Evolutionary conservation across 1,140 invertebrate species (phyloP).

Genomic region (Hormaphis cornu): DNA sequence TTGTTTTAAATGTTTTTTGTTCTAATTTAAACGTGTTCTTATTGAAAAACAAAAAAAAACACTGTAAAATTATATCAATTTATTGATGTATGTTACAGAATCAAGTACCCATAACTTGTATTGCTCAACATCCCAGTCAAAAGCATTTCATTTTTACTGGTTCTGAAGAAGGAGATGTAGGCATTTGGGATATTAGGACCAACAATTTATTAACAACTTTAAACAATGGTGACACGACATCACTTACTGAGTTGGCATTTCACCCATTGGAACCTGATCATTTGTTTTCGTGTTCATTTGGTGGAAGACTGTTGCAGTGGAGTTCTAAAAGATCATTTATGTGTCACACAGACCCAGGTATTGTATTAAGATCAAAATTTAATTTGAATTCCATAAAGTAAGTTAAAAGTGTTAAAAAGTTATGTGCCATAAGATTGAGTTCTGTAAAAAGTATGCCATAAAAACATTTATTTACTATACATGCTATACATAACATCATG

Average conservation of each 20-base stretch:
- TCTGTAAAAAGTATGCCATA: too few species aligned
- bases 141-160: conserved; percentile 26
- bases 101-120: conserved; percentile 18
- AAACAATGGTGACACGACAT: conserved; percentile 5
- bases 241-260: conserved; percentile 11
- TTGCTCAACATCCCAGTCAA: conserved; percentile 30
- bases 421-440: too few species aligned
- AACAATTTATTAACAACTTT: conserved; percentile 13
- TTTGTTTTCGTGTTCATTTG: conserved; percentile 24
- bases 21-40: too few species aligned
- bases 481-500: too few species aligned
- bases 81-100: neutral
- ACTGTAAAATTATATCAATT: neutral
- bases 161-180: conserved; percentile 26
- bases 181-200: conserved; percentile 16
- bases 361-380: too few species aligned
- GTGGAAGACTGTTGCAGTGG: conserved; percentile 19
- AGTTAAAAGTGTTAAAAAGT: too few species aligned
- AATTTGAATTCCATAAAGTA: too few species aligned
- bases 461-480: too few species aligned
- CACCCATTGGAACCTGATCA: conserved; percentile 14
- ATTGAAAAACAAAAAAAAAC: too few species aligned
- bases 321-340: conserved; percentile 27
- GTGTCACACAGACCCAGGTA: neutral
- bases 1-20: neutral